Conservation (phyloP, 2,888 invertebrate genomes). For the Julus scandinavius region DNA sequence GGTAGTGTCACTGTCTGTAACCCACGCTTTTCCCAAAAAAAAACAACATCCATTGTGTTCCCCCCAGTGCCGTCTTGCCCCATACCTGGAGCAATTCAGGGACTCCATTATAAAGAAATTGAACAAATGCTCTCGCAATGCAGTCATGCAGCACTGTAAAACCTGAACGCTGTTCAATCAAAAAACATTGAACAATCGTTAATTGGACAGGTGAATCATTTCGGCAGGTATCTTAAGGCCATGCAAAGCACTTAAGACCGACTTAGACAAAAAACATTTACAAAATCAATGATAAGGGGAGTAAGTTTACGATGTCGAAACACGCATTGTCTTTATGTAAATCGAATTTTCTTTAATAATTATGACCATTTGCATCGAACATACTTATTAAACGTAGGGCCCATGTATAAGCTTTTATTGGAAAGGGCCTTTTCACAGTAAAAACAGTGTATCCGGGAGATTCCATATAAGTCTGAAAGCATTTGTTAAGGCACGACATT, state of each 20-base stretch:
- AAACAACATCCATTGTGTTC: not conserved
- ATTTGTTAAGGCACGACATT: too few species aligned
- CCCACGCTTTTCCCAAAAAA: not conserved
- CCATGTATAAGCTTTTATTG: too few species aligned
- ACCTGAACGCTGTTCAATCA: not conserved
- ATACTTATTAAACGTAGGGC: too few species aligned
- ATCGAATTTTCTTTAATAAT: not conserved
- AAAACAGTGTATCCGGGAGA: too few species aligned
- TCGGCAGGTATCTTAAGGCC: not conserved
- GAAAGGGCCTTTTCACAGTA: too few species aligned
- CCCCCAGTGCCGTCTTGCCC: not conserved
- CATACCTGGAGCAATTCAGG: slow-evolving; percentile 24
- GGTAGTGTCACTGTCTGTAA: not conserved
- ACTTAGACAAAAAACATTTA: not conserved
- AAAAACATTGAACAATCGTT: not conserved
- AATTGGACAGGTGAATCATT: slow-evolving; percentile 11
- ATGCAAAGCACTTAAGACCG: not conserved
- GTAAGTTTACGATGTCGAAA: not conserved
- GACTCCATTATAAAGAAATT: not conserved
- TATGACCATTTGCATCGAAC: not conserved
- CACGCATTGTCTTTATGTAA: not conserved
- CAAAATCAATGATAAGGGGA: not conserved
- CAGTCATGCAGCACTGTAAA: slow-evolving; percentile 25
- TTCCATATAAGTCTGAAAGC: too few species aligned
- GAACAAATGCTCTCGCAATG: not conserved